These are phyloP conservation scores for Oxygymnocypris stewartii DNA, from an alignment of 2,113 vertebrate species.

Conservation along the genomic window DNA sequence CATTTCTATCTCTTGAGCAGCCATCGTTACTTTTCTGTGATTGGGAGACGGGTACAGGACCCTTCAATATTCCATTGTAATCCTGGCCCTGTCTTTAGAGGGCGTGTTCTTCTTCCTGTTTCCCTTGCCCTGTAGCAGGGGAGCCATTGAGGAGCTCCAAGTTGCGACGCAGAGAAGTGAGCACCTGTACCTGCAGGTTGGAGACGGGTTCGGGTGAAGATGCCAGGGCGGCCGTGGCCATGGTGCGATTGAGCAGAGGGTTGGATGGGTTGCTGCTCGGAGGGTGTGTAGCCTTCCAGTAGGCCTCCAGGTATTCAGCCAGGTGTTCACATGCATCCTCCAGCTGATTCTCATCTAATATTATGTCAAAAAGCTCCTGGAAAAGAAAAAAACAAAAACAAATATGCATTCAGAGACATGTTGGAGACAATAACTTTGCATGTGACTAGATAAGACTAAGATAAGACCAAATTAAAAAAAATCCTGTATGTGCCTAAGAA, in stretches of 20 bases:
- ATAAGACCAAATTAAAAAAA: background rate
- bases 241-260: conserved; percentile 93
- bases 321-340: conserved; percentile 95
- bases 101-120: conserved; percentile 79
- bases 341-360: conserved; percentile 93
- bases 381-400: background rate
- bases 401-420: background rate
- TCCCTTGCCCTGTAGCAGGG: conserved; percentile 57
- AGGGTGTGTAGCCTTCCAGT: conserved; percentile 96
- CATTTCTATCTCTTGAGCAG: conserved; percentile 47
- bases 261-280: conserved; percentile 96
- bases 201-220: conserved; percentile 95
- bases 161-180: conserved; percentile 94
- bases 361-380: conserved; percentile 94
- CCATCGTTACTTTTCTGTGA: conserved; percentile 40
- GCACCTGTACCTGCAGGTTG: conserved; percentile 99
- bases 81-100: conserved; percentile 71
- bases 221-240: conserved; percentile 91
- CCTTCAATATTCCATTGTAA: background rate
- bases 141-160: conserved; percentile 81
- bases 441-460: background rate
- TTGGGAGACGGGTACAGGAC: conserved; percentile 31
- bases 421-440: background rate
- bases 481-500: background rate
- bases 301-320: conserved; percentile 92